Evolutionary conservation across 2,113 vertebrate genomes (phyloP).

Genomic region (Glaucomys volans): DNA sequence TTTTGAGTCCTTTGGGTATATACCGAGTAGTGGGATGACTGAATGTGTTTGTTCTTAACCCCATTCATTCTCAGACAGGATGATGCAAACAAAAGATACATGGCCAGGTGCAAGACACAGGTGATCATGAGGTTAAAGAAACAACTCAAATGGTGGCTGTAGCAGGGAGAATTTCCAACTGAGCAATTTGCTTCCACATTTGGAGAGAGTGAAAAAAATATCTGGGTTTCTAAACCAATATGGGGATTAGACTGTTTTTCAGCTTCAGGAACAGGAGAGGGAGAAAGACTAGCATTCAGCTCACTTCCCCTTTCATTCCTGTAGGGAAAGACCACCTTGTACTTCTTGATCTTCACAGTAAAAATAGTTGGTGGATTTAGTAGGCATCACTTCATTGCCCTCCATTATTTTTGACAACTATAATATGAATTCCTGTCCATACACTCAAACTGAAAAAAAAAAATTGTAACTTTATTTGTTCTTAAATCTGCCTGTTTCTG

Average conservation of each 20-base stretch:
- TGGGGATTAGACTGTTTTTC: neutral
- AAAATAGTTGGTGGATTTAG: neutral
- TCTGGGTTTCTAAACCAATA: neutral
- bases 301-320: neutral
- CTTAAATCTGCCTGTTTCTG: neutral
- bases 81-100: neutral
- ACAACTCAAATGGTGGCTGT: neutral
- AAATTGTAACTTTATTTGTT: neutral
- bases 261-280: neutral
- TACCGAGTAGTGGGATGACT: no score
- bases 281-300: neutral
- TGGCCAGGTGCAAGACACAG: neutral
- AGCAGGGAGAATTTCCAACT: neutral
- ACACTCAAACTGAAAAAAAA: constrained; percentile 21
- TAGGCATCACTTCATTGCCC: neutral
- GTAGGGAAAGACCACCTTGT: neutral
- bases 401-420: neutral
- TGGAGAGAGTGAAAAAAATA: neutral
- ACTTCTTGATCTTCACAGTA: neutral
- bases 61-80: neutral
- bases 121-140: neutral
- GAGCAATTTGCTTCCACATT: neutral
- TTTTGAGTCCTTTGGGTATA: no score
- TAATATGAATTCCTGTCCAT: neutral
- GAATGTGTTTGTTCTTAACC: neutral